These are phyloP conservation scores for Smithornis capensis DNA, from an alignment of 2,113 vertebrate species.

Conservation along the genomic window DNA sequence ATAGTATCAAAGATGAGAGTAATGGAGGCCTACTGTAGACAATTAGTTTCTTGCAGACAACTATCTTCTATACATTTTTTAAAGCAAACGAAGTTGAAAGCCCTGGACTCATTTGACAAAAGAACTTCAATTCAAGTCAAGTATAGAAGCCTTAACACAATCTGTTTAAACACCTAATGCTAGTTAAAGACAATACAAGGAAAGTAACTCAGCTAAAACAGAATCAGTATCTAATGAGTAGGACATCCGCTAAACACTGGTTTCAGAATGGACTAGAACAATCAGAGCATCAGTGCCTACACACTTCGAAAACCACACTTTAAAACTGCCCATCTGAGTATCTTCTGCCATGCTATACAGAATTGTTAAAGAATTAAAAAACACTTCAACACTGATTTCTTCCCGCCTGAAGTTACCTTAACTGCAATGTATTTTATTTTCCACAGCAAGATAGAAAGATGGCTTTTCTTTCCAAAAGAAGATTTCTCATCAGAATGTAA, in stretches of 20 bases:
- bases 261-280: neutral
- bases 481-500: neutral
- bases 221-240: neutral
- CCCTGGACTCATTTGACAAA: neutral
- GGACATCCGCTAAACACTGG: neutral
- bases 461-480: neutral
- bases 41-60: neutral
- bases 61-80: neutral
- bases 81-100: neutral
- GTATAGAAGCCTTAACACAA: neutral
- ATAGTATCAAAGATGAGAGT: neutral
- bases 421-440: neutral
- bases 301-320: neutral
- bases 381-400: accelerated
- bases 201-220: neutral
- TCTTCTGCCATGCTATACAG: neutral
- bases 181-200: constrained; percentile 16
- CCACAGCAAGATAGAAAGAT: neutral
- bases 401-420: neutral
- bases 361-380: neutral
- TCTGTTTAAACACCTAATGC: neutral
- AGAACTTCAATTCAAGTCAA: neutral
- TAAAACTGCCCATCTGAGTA: accelerated
- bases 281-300: neutral
- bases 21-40: neutral